Evolutionary conservation across 1,140 invertebrate species (phyloP).

Genomic region (Bombus confusus): DNA sequence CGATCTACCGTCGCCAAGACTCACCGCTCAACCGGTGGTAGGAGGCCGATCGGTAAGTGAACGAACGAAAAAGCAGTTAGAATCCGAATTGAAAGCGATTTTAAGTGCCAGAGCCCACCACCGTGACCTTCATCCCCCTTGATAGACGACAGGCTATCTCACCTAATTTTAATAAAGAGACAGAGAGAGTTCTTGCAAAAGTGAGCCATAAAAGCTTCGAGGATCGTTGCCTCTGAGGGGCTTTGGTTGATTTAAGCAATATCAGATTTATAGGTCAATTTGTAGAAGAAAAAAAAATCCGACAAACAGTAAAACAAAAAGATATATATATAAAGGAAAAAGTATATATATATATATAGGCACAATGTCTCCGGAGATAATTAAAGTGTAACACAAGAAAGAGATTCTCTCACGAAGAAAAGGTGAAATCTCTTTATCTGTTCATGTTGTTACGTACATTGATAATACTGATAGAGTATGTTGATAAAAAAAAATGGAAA

Average conservation of each 20-base stretch:
- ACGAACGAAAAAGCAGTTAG: slow-evolving; percentile 80
- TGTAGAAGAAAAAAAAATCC: slow-evolving; percentile 74
- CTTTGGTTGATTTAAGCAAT: slow-evolving; percentile 82
- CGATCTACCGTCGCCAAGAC: slow-evolving; percentile 74
- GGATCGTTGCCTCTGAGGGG: slow-evolving; percentile 81
- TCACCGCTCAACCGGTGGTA: slow-evolving; percentile 77
- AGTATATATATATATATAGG: slow-evolving; percentile 10
- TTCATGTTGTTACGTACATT: slow-evolving; percentile 80
- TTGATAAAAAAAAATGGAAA: slow-evolving; percentile 45
- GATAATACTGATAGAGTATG: slow-evolving; percentile 70
- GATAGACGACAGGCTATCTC: slow-evolving; percentile 69
- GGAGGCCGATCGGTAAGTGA: slow-evolving; percentile 78
- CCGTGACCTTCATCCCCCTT: slow-evolving; percentile 80
- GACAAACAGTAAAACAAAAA: slow-evolving; percentile 60
- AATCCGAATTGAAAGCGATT: slow-evolving; percentile 81
- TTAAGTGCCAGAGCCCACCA: slow-evolving; percentile 81
- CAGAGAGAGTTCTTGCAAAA: slow-evolving; percentile 58
- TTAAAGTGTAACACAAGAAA: slow-evolving; percentile 23
- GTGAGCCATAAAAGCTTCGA: slow-evolving; percentile 63
- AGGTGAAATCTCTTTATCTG: slow-evolving; percentile 60
- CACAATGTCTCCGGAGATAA: slow-evolving; percentile 10
- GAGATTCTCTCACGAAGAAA: slow-evolving; percentile 2
- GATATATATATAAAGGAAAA: slow-evolving; percentile 8
- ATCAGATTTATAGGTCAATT: slow-evolving; percentile 83
- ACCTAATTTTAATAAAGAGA: not conserved